A percentile compares a stretch with the other conserved stretches of the same genome.
Conservation (phyloP, 2,113 vertebrate genomes). For the Brachypodius melanocephalos region DNA sequence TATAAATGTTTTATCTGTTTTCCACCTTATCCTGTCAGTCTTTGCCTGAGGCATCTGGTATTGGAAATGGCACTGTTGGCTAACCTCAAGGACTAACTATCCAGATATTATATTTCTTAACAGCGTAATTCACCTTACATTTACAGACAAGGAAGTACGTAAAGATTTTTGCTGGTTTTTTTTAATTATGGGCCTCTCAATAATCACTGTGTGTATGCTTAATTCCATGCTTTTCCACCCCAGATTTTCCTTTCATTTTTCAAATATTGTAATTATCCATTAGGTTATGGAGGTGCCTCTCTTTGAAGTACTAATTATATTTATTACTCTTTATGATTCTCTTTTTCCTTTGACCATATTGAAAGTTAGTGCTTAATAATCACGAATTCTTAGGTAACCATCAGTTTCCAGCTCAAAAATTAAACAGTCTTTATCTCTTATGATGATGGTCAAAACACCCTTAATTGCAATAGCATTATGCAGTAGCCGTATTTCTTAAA, state of each 20-base stretch:
- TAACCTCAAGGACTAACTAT: not conserved
- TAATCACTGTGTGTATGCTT: not conserved
- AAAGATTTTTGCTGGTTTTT: not conserved
- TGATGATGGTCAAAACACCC: not conserved
- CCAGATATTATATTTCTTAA: not conserved
- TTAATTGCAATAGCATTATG: not conserved
- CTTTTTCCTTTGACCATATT: not conserved
- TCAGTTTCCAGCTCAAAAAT: constrained; percentile 17
- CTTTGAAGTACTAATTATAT: not conserved
- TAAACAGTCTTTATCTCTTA: not conserved
- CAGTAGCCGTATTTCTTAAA: not conserved
- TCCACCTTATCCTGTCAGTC: not conserved
- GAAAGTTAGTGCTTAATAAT: not conserved
- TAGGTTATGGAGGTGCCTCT: not conserved
- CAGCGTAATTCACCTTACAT: not conserved
- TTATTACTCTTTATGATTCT: not conserved
- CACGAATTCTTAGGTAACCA: not conserved
- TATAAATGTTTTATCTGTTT: not conserved
- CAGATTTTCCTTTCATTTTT: not conserved
- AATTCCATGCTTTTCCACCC: not conserved
- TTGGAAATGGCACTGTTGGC: not conserved
- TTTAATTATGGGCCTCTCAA: not conserved
- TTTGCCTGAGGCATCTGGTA: not conserved
- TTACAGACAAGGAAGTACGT: not conserved
- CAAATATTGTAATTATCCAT: not conserved